These are phyloP conservation scores for Saimiri boliviensis DNA, from an alignment of 2,113 vertebrate species.

Conservation along the genomic window DNA sequence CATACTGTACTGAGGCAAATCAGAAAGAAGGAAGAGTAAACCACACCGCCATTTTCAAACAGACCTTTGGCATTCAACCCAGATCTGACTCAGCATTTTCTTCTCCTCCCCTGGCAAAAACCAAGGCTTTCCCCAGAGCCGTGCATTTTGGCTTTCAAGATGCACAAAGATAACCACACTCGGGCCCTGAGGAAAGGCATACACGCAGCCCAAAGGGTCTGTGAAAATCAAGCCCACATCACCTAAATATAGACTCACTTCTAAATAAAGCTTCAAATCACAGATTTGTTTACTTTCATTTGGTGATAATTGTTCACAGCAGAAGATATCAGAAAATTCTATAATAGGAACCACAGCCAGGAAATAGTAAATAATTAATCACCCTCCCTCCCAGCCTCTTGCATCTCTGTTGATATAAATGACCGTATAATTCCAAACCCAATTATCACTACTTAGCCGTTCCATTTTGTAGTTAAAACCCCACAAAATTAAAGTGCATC, in stretches of 20 bases:
- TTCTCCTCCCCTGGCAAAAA: background rate
- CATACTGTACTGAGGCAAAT: background rate
- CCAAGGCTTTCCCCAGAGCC: background rate
- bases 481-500: constrained; percentile 90
- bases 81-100: background rate
- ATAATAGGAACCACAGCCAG: constrained; percentile 89
- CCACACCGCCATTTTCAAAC: background rate
- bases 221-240: constrained; percentile 71
- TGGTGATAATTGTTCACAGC: constrained; percentile 90
- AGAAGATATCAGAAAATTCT: constrained; percentile 90
- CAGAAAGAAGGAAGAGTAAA: background rate
- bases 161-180: background rate
- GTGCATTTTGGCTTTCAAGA: background rate
- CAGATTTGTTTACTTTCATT: constrained; percentile 86
- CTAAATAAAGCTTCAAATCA: constrained; percentile 81
- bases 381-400: constrained; percentile 85
- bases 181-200: background rate
- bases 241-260: constrained; percentile 81
- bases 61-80: background rate
- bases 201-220: background rate
- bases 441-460: constrained; percentile 90
- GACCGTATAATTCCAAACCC: constrained; percentile 90
- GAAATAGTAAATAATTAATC: constrained; percentile 93
- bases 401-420: constrained; percentile 91
- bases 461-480: constrained; percentile 92